Percentiles rank a stretch among this genome's conserved stretches.
Evolutionary conservation across 1,140 invertebrate genomes (phyloP).

Genomic region (Phenacoccus solenopsis): DNA sequence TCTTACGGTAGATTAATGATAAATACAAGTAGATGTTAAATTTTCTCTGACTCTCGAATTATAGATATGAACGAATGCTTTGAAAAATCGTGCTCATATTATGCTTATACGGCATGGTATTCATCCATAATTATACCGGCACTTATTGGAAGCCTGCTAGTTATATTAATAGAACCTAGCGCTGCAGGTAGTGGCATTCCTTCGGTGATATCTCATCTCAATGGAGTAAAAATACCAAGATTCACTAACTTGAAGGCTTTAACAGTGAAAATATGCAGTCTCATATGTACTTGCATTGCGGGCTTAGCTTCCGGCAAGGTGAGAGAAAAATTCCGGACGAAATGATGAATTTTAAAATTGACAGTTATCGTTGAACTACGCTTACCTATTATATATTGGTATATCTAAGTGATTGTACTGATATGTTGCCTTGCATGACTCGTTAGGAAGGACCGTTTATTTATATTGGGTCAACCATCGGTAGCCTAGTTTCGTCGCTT

Average conservation of each 20-base stretch:
- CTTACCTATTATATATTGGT: no score
- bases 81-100: not conserved
- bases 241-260: conserved; percentile 89
- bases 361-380: no score
- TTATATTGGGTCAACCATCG: conserved; percentile 91
- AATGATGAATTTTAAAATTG: no score
- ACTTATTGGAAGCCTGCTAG: not conserved
- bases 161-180: conserved; percentile 51
- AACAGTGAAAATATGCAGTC: conserved; percentile 79
- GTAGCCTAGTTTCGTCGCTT: conserved; percentile 41
- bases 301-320: conserved; percentile 94
- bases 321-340: no score
- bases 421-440: no score
- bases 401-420: no score
- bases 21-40: not conserved
- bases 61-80: not conserved
- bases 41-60: not conserved
- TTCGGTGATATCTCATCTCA: conserved; percentile 96
- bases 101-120: not conserved
- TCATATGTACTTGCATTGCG: conserved; percentile 84
- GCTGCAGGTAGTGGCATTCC: conserved; percentile 96
- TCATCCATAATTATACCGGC: not conserved
- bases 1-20: not conserved
- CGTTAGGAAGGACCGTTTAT: conserved; percentile 98
- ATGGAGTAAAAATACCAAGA: conserved; percentile 89